A percentile compares a stretch with the other conserved stretches of the same genome.
Conservation (phyloP, 2,888 invertebrate genomes). For the Griposia aprilina region DNA sequence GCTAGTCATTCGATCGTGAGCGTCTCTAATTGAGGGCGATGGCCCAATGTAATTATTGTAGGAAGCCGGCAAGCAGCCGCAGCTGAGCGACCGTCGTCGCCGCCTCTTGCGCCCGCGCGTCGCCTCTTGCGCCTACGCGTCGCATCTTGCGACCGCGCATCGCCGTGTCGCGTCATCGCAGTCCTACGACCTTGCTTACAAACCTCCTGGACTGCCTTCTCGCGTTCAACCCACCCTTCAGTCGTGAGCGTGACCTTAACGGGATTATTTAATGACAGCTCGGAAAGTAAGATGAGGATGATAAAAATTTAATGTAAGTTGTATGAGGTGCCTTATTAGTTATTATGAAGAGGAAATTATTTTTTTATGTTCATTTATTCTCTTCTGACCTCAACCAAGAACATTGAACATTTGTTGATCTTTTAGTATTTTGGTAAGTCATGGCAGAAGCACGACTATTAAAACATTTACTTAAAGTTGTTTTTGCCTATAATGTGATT, state of each 20-base stretch:
- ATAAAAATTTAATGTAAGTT: conserved; percentile 63
- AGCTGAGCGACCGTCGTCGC: conserved; percentile 62
- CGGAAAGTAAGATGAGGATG: conserved; percentile 56
- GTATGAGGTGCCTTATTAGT: conserved; percentile 41
- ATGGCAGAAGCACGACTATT: not conserved
- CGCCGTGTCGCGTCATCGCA: conserved; percentile 21
- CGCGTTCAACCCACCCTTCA: conserved; percentile 60
- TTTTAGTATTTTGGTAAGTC: conserved; percentile 1
- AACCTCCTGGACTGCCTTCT: conserved; percentile 14
- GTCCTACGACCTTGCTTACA: conserved; percentile 60
- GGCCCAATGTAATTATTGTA: conserved; percentile 70
- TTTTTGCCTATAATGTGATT: not conserved
- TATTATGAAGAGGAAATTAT: conserved; percentile 34
- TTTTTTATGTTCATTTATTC: conserved; percentile 4
- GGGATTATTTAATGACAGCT: conserved; percentile 71
- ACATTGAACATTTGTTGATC: not conserved
- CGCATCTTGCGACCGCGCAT: conserved; percentile 61
- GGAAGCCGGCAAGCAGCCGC: conserved; percentile 38
- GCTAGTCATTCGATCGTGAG: conserved; percentile 70
- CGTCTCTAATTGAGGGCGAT: conserved; percentile 74
- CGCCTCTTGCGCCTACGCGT: conserved; percentile 61
- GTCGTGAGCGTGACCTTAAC: conserved; percentile 61
- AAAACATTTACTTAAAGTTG: not conserved
- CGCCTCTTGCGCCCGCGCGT: conserved; percentile 58
- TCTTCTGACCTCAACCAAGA: not conserved